phyloP scores from a whole-genome alignment of 2,797 vertebrate genomes.

The Enteromius fasciolatus region DNA sequence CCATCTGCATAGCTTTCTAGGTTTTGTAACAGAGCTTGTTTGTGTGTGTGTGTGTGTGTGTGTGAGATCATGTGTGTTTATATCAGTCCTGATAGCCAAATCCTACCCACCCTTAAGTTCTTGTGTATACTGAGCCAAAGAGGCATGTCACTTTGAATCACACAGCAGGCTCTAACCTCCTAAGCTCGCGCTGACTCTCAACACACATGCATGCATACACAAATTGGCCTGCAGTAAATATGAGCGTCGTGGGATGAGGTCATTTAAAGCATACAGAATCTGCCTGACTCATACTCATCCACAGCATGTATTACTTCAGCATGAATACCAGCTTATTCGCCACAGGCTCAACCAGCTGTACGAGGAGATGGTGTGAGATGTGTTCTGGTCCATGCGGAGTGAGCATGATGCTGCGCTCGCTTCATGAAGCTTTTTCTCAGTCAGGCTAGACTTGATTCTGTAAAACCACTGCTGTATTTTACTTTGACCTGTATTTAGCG shows the following conservation, averaged over 20 bases:
- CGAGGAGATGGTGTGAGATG: constrained; percentile 19
- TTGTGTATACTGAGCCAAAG: constrained; percentile 65
- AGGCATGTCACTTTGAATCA: constrained; percentile 66
- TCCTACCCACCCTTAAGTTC: constrained; percentile 53
- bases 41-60: constrained; percentile 13
- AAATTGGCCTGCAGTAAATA: constrained; percentile 40
- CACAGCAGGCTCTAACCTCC: constrained; percentile 35
- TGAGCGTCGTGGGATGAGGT: constrained; percentile 27
- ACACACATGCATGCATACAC: constrained; percentile 43
- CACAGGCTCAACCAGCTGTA: constrained; percentile 35
- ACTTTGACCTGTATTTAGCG: not conserved
- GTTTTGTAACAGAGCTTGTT: not conserved
- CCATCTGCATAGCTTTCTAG: not conserved
- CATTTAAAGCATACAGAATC: constrained; percentile 44
- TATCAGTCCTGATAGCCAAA: constrained; percentile 25
- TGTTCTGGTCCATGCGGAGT: constrained; percentile 23
- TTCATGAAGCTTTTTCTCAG: not conserved
- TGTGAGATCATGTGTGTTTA: not conserved
- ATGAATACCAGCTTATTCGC: constrained; percentile 48
- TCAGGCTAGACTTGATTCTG: not conserved
- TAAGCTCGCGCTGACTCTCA: constrained; percentile 9
- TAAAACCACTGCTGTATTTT: not conserved
- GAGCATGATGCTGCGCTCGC: not conserved
- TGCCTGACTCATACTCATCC: constrained; percentile 26
- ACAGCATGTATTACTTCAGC: constrained; percentile 48